Percentiles rank a stretch among this genome's conserved stretches.
phyloP scores from a whole-genome alignment of 2,113 vertebrate genomes.

The mouse (Mus musculus) region DNA sequence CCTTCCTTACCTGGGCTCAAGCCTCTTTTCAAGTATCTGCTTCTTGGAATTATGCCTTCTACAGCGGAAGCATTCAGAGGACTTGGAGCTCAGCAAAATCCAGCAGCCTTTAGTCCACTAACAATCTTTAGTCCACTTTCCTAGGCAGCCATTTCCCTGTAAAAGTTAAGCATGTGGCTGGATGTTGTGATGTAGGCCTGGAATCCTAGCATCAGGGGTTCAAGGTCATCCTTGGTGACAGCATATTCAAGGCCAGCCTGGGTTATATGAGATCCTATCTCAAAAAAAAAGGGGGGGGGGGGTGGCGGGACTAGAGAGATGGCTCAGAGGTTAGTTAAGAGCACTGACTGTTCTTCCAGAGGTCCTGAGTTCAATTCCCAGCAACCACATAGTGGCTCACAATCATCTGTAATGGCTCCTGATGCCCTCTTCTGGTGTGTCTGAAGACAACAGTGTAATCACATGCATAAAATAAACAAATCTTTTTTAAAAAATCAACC shows the following conservation, averaged over 20 bases:
- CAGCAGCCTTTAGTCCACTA: background rate
- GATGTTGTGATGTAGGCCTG: background rate
- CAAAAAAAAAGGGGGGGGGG: background rate
- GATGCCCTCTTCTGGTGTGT: too few relatives aligned
- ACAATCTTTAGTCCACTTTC: background rate
- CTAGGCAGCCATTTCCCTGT: background rate
- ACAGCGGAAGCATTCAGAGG: background rate
- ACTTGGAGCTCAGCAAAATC: background rate
- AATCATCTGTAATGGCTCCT: too few relatives aligned
- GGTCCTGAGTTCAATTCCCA: too few relatives aligned
- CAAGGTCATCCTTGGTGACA: background rate
- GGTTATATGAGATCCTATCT: background rate
- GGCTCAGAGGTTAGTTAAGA: too few relatives aligned
- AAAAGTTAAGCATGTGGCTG: background rate
- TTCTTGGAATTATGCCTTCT: slow-evolving; percentile 28
- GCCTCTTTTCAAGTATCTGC: background rate
- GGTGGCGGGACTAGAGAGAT: too few relatives aligned
- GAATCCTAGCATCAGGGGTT: background rate
- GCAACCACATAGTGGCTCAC: too few relatives aligned
- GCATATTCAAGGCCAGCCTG: background rate
- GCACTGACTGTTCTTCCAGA: too few relatives aligned
- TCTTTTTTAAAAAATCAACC: background rate
- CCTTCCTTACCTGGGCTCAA: slow-evolving; percentile 4
- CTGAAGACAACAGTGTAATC: too few relatives aligned
- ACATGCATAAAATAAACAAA: too few relatives aligned